Conservation (phyloP, 2,888 invertebrate genomes). For the Erebia ligea region DNA sequence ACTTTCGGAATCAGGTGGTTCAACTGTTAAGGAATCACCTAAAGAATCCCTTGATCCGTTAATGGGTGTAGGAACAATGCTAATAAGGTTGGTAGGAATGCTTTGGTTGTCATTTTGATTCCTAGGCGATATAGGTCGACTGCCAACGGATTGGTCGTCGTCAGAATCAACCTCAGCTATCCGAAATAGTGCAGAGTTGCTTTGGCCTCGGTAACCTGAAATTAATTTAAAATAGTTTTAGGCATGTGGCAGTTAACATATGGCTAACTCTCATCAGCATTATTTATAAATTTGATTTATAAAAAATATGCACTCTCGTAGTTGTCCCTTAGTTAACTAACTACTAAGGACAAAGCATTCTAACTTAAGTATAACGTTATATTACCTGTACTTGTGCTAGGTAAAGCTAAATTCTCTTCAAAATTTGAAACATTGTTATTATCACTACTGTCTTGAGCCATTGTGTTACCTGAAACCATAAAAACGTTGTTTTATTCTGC, state of each 20-base stretch:
- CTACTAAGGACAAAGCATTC: neutral
- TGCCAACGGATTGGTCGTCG: constrained; percentile 80
- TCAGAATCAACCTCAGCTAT: constrained; percentile 85
- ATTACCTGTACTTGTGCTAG: constrained; percentile 86
- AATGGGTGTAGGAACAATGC: constrained; percentile 83
- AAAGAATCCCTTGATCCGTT: constrained; percentile 80
- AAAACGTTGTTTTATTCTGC: neutral
- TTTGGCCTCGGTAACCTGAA: constrained; percentile 76
- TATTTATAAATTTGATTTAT: too few relatives aligned
- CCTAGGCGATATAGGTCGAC: constrained; percentile 68
- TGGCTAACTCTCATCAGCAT: too few relatives aligned
- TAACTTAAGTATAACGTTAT: constrained; percentile 9
- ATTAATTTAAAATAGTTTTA: constrained; percentile 17
- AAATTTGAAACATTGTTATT: constrained; percentile 59
- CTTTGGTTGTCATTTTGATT: constrained; percentile 54
- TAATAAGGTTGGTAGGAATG: constrained; percentile 74
- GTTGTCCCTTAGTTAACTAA: too few relatives aligned
- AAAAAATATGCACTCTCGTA: too few relatives aligned
- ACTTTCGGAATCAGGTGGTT: constrained; percentile 55
- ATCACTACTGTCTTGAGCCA: constrained; percentile 64
- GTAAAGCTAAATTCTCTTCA: constrained; percentile 81
- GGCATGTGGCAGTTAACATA: too few relatives aligned
- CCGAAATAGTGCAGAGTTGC: constrained; percentile 69
- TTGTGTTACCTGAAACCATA: constrained; percentile 51
- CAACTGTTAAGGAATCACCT: constrained; percentile 65